Base-by-base conservation (phyloP, 2,888 invertebrate species). In the Limenitis arthemis region DNA sequence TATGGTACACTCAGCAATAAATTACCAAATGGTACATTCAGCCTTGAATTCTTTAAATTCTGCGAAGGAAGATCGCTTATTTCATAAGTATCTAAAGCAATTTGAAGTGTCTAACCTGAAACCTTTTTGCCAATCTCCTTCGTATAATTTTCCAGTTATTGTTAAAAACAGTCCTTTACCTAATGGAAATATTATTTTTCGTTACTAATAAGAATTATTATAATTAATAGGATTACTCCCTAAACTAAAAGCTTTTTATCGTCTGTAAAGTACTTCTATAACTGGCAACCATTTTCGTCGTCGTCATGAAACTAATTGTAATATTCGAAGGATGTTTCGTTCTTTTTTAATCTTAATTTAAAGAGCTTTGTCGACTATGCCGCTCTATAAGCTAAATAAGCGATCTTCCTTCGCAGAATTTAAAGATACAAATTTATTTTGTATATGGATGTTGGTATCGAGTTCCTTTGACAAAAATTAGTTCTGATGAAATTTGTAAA, bases 41-140 rank as follows among this genome's bases (percentile, higher is more conserved):
- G 63, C 12, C 68, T 89, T 5, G 70, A 80, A 44, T 91, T 9
- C n/a, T n/a, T 28, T 32, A 28, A 34, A 34, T 8, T 34, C 9
- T 4, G 9, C 8, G 9, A 9, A 8, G 8, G 4, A 34, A 8
- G 9, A 4, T 1, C 8, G 9, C 8, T 34, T 9, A 34, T 9
- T 34, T 4, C 6, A 8, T 39, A 39, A 39, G 8, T 3, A 0
- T 12, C 11, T 28, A 28, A 8, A 8, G 28, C 12, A 28, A 28
- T 20, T 20, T 44, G 42, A 9, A 5, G 8, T n/a, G 12, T 11
- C 60, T 57, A 63, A 84, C 86, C 88, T 83, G 60, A 75, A 84
- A 42, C 87, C 87, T 49, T 83, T 69, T 43, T 70, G 65, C 88
- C 90, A 90, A 61, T 90, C 88, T 0, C 91, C 91, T 77, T 91